Percentiles rank a stretch among this genome's conserved stretches.
phyloP scores from a whole-genome alignment of 1,140 invertebrate genomes.

The Musca domestica region DNA sequence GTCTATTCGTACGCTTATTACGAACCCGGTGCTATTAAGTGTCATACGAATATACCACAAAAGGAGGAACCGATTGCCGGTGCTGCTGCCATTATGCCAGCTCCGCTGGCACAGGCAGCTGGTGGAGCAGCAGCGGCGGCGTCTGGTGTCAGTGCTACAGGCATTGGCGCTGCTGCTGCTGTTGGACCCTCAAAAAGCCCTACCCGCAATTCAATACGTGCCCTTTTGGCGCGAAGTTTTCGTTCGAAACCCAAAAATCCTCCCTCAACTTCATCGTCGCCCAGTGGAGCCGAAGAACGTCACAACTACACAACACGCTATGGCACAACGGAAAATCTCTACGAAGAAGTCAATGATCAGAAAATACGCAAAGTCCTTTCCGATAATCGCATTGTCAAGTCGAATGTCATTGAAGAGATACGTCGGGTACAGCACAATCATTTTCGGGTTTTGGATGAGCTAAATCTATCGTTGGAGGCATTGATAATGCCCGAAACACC shows the following conservation, averaged over 20 bases:
- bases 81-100: conserved; percentile 7
- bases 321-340: conserved; percentile 83
- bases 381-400: conserved; percentile 57
- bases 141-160: not conserved
- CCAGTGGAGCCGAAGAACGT: conserved; percentile 42
- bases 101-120: conserved; percentile 17
- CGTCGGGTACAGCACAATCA: conserved; percentile 74
- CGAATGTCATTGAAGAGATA: conserved; percentile 72
- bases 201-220: conserved; percentile 52
- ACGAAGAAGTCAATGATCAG: conserved; percentile 77
- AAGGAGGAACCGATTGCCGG: conserved; percentile 41
- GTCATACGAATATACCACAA: conserved; percentile 61
- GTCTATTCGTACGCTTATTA: conserved; percentile 80
- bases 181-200: conserved; percentile 44
- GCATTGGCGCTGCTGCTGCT: not conserved
- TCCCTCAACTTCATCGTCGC: conserved; percentile 40
- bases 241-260: conserved; percentile 41
- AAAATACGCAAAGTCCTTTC: conserved; percentile 58
- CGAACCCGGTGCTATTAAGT: conserved; percentile 61
- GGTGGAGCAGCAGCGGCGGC: no score
- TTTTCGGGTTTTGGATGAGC: conserved; percentile 75
- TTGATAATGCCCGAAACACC: conserved; percentile 73
- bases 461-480: conserved; percentile 83
- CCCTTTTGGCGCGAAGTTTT: conserved; percentile 48
- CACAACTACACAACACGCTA: conserved; percentile 76